Conservation (phyloP, 2,888 invertebrate genomes). For the Antheraea assamensis region DNA sequence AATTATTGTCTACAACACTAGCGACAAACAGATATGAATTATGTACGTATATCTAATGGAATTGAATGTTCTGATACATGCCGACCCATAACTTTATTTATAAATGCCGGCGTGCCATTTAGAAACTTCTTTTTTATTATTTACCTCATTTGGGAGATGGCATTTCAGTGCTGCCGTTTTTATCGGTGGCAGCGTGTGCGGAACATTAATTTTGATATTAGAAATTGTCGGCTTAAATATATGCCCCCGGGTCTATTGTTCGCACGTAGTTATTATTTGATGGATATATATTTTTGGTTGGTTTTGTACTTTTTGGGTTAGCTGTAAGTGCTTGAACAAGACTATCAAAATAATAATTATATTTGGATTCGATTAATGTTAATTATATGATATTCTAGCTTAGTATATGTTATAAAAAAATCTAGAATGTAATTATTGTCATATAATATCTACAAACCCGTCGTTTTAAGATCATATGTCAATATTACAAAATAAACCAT, state of each 20-base stretch:
- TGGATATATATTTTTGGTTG: neutral
- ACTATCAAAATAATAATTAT: neutral
- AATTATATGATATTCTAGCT: too few species aligned
- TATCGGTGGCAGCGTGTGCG: conserved; percentile 71
- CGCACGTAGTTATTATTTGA: conserved; percentile 32
- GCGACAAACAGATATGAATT: conserved; percentile 14
- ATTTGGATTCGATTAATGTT: too few species aligned
- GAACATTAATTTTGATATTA: conserved; percentile 76
- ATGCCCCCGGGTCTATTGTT: conserved; percentile 49
- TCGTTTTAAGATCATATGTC: neutral
- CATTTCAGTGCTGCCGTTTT: conserved; percentile 70
- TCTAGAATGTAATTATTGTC: too few species aligned
- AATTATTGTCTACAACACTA: conserved; percentile 43
- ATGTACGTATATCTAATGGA: conserved; percentile 28
- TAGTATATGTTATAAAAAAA: too few species aligned
- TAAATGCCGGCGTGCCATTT: conserved; percentile 66
- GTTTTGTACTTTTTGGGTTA: neutral
- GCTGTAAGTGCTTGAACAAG: neutral
- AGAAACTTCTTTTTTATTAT: conserved; percentile 63
- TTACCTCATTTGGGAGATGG: conserved; percentile 78
- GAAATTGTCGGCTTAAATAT: conserved; percentile 43
- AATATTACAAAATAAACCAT: neutral
- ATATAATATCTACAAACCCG: too few species aligned
- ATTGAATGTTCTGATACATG: conserved; percentile 47
- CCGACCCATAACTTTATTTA: conserved; percentile 43